Evolutionary conservation across 2,113 vertebrate species (phyloP), one percentile per base, ranked within the genome.

Genomic region (Halcyon senegalensis): DNA sequence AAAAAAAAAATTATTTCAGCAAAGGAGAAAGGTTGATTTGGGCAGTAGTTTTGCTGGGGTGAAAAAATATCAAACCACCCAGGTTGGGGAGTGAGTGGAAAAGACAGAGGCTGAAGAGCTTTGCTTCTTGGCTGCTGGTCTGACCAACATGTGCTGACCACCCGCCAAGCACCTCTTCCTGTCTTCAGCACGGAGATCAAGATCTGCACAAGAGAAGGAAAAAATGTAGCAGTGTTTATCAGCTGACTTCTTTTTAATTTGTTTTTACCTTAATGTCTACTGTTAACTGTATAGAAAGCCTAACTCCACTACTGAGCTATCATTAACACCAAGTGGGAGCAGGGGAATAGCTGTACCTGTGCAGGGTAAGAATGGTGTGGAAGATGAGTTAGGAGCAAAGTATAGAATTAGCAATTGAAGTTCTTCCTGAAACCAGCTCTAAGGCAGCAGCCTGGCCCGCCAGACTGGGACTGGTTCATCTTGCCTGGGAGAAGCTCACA

Each of bases 291-390:
- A 50, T 5, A 35, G 53, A 43, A 88, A 69, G 30, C 39, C 30
- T 59, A 59, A 50, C 39, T 56, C 66, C 21, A 28, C 11, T 60
- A 21, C 2, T 18, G 39, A 81, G 20, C 3, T 43, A 10, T 31
- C 46, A 80, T 37, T 68, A 73, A n/a, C n/a, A 66, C 14, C 30
- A 33, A 58, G 28, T 10, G n/a, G n/a, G 43, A 94, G 43, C 43
- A 15, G 25, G 9, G 10, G 28, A 87, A 73, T 41, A 0, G 0
- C 44, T 1, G 1, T 55, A 70, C 7, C 16, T 18, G 25, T 24
- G 44, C 9, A 12, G 13, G 17, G 27, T 41, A 64, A 58, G 31
- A 84, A 53, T 0, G 0, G 14, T 14, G 18, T 48, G 39, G 30
- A 87, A 89, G 24, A 17, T 5, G 30, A 67, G 33, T 53, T n/a